A percentile compares a stretch with the other conserved stretches of the same genome.
These are phyloP conservation scores for Pyrrhosoma nymphula DNA, from an alignment of 2,888 invertebrate genomes.

Conservation along the genomic window DNA sequence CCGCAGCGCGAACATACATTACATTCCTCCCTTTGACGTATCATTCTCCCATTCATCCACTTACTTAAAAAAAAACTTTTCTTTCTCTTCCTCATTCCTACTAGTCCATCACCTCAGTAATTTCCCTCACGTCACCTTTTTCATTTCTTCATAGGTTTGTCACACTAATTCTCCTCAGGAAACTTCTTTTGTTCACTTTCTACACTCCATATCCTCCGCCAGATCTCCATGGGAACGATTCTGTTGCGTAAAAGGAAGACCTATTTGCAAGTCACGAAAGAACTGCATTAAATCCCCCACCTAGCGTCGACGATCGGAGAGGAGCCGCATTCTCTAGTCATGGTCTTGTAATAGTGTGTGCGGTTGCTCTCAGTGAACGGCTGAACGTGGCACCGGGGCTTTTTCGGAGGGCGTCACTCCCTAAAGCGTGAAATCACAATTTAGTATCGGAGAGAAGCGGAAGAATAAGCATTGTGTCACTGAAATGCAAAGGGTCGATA, in stretches of 20 bases:
- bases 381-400: too few relatives aligned
- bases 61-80: neutral
- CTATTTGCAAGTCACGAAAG: neutral
- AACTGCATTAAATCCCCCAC: neutral
- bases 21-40: neutral
- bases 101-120: neutral
- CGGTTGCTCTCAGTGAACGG: too few relatives aligned
- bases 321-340: neutral
- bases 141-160: neutral
- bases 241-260: neutral
- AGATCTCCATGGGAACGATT: neutral
- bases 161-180: neutral
- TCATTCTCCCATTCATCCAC: neutral
- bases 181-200: neutral
- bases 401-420: too few relatives aligned
- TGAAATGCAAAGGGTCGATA: too few relatives aligned
- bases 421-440: too few relatives aligned
- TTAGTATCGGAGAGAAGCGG: too few relatives aligned
- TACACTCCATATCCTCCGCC: neutral
- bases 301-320: neutral
- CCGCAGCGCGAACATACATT: neutral
- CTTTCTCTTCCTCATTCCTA: neutral
- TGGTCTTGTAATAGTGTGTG: neutral
- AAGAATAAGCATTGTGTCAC: too few relatives aligned
- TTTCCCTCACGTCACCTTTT: neutral